Evolutionary conservation across 2,888 invertebrate genomes (phyloP).

Genomic region (Mylabris sibirica): DNA sequence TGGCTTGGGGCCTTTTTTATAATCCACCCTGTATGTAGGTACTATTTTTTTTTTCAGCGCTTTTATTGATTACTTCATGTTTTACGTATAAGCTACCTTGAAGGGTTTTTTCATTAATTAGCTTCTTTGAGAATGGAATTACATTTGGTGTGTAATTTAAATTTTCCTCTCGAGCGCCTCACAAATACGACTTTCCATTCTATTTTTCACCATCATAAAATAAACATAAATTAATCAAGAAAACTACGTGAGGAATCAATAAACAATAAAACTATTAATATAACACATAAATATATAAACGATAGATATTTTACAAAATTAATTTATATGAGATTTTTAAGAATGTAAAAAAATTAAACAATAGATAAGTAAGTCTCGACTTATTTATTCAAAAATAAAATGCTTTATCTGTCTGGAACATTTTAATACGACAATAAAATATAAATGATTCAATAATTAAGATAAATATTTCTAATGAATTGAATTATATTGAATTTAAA

Average conservation of each 20-base stretch:
- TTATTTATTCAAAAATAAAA: not conserved
- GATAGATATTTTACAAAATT: not conserved
- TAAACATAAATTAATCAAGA: not conserved
- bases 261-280: not conserved
- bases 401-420: not conserved
- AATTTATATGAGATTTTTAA: not conserved
- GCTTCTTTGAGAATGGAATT: no score
- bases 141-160: not conserved
- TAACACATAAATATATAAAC: not conserved
- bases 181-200: not conserved
- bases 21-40: no score
- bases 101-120: no score
- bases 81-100: no score
- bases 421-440: not conserved
- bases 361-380: not conserved
- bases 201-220: not conserved
- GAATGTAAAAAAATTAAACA: constrained; percentile 1
- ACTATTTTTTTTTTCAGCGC: no score
- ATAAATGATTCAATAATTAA: not conserved
- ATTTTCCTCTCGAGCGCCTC: not conserved
- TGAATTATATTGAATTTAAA: not conserved
- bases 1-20: no score
- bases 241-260: not conserved
- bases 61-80: no score
- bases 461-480: not conserved